phyloP scores from a whole-genome alignment of 1,140 invertebrate species.

The Zophobas atratus region DNA sequence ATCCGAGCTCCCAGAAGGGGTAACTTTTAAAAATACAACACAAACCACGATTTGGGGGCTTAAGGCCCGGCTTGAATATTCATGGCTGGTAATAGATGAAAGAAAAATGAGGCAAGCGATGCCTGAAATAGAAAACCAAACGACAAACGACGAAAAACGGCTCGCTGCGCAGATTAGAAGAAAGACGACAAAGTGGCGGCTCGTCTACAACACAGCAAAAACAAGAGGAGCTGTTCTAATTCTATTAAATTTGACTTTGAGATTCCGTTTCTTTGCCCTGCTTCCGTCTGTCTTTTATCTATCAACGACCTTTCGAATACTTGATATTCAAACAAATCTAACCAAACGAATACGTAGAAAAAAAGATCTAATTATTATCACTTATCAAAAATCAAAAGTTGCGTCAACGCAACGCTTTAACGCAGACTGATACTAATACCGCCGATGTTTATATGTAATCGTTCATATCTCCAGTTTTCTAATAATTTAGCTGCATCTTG shows the following conservation, averaged over 20 bases:
- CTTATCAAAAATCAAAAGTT: too few relatives aligned
- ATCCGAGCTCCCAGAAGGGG: slow-evolving; percentile 7
- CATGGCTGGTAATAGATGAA: slow-evolving; percentile 46
- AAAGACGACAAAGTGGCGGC: slow-evolving; percentile 17
- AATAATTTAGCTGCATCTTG: not conserved
- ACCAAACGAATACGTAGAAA: too few relatives aligned
- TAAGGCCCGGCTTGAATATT: slow-evolving; percentile 46
- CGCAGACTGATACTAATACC: too few relatives aligned
- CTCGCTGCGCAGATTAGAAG: slow-evolving; percentile 40
- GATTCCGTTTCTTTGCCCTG: too few relatives aligned
- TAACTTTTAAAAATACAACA: slow-evolving; percentile 20
- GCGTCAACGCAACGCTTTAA: too few relatives aligned
- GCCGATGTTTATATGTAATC: too few relatives aligned
- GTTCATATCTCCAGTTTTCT: not conserved
- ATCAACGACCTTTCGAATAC: too few relatives aligned
- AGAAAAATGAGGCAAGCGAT: slow-evolving; percentile 47
- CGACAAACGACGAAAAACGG: slow-evolving; percentile 47
- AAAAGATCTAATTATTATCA: too few relatives aligned
- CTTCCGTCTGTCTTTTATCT: too few relatives aligned
- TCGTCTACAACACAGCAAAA: slow-evolving; percentile 7
- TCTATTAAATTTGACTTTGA: too few relatives aligned
- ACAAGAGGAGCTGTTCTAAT: not conserved
- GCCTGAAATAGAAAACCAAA: slow-evolving; percentile 51
- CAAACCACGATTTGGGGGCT: slow-evolving; percentile 13
- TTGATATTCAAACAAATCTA: too few relatives aligned